phyloP scores from a whole-genome alignment of 2,797 vertebrate species.

The Acanthurus lineatus region DNA sequence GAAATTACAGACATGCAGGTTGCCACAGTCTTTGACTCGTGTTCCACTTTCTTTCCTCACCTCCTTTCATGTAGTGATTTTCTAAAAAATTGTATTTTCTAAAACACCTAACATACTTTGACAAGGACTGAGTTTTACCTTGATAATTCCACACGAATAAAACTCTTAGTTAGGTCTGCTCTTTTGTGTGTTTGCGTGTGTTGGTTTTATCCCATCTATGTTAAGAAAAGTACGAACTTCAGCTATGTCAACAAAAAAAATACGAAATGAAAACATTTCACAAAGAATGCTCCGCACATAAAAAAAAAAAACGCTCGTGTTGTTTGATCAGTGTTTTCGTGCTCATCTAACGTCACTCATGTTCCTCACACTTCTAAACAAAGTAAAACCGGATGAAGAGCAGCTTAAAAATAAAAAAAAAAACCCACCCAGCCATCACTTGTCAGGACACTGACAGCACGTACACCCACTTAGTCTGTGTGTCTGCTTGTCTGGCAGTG shows the following conservation, averaged over 20 bases:
- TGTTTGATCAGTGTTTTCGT: neutral
- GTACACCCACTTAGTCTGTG: slow-evolving; percentile 56
- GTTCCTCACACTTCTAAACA: slow-evolving; percentile 40
- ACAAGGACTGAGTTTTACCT: neutral
- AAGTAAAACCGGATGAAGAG: slow-evolving; percentile 33
- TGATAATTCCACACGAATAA: neutral
- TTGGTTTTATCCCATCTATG: neutral
- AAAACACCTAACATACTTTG: neutral
- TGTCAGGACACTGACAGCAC: slow-evolving; percentile 48
- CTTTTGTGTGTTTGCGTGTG: neutral
- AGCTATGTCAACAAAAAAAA: neutral
- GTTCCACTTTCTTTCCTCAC: neutral
- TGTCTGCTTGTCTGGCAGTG: slow-evolving; percentile 53
- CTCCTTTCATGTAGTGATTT: neutral
- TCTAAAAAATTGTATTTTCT: neutral
- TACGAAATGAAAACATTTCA: neutral
- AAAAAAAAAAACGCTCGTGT: neutral
- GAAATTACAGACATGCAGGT: neutral
- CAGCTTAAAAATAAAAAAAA: slow-evolving; percentile 33
- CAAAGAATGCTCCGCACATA: neutral
- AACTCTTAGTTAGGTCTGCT: neutral
- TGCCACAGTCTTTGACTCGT: neutral
- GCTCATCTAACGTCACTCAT: neutral
- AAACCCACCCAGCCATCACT: slow-evolving; percentile 30
- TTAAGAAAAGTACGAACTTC: neutral